Evolutionary conservation across 2,113 vertebrate species (phyloP).

Genomic region (Seriola rivoliana): DNA sequence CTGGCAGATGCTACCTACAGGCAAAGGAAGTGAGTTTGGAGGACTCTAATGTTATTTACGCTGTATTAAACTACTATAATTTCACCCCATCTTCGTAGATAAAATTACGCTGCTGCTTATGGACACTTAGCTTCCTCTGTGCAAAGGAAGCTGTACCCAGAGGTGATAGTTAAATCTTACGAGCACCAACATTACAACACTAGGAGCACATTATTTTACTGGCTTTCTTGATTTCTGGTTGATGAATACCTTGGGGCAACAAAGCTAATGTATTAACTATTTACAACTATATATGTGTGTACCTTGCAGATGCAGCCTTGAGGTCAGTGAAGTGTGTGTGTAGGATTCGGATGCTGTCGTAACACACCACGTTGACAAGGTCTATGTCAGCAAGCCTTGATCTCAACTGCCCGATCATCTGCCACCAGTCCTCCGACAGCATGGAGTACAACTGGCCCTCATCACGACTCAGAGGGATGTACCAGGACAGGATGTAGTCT

Average conservation of each 20-base stretch:
- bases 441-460: conserved; percentile 94
- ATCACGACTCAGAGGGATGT: conserved; percentile 91
- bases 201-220: not conserved
- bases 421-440: conserved; percentile 97
- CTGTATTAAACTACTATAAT: conserved; percentile 11
- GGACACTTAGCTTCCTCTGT: not conserved
- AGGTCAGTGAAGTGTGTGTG: conserved; percentile 96
- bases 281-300: conserved; percentile 23
- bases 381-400: conserved; percentile 91
- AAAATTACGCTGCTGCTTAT: not conserved
- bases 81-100: conserved; percentile 22
- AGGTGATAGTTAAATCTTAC: not conserved
- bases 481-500: conserved; percentile 98
- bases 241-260: not conserved
- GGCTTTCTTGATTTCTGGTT: not conserved
- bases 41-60: conserved; percentile 23
- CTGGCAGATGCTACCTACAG: conserved; percentile 24
- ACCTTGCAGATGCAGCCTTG: conserved; percentile 95
- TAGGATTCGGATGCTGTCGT: conserved; percentile 91
- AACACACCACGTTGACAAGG: conserved; percentile 94
- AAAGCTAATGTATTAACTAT: not conserved
- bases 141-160: not conserved
- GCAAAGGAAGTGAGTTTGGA: conserved; percentile 11
- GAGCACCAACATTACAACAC: not conserved
- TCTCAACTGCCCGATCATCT: conserved; percentile 91